These are phyloP conservation scores for Anastatus disparis DNA, from an alignment of 1,140 invertebrate species.

Conservation along the genomic window DNA sequence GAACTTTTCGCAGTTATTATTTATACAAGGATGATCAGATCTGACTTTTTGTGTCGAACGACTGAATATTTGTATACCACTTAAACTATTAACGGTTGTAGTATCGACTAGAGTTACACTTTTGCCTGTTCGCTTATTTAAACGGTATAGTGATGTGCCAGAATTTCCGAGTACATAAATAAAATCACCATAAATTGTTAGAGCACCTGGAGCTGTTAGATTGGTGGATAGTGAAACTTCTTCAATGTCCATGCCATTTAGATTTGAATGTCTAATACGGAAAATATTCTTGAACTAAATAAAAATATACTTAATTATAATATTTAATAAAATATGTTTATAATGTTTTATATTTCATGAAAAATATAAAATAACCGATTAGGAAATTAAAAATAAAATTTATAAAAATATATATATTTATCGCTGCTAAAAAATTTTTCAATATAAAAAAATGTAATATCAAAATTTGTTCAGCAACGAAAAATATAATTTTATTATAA, in stretches of 20 bases:
- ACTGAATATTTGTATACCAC: not conserved
- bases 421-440: too few species aligned
- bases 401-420: too few species aligned
- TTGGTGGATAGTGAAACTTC: not conserved
- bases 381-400: too few species aligned
- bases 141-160: not conserved
- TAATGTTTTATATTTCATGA: too few species aligned
- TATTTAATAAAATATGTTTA: too few species aligned
- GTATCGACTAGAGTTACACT: not conserved
- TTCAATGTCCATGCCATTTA: not conserved
- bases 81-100: not conserved
- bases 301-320: too few species aligned
- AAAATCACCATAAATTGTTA: not conserved
- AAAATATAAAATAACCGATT: too few species aligned
- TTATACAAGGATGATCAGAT: not conserved
- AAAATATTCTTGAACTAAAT: too few species aligned
- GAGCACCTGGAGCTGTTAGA: not conserved
- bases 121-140: not conserved
- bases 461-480: too few species aligned
- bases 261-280: conserved; percentile 7
- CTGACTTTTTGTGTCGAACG: not conserved
- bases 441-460: too few species aligned
- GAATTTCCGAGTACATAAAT: not conserved
- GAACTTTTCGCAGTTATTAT: conserved; percentile 5
- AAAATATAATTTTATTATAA: too few species aligned